Evolutionary conservation across 2,113 vertebrate genomes (phyloP).

Genomic region (Caloenas nicobarica): DNA sequence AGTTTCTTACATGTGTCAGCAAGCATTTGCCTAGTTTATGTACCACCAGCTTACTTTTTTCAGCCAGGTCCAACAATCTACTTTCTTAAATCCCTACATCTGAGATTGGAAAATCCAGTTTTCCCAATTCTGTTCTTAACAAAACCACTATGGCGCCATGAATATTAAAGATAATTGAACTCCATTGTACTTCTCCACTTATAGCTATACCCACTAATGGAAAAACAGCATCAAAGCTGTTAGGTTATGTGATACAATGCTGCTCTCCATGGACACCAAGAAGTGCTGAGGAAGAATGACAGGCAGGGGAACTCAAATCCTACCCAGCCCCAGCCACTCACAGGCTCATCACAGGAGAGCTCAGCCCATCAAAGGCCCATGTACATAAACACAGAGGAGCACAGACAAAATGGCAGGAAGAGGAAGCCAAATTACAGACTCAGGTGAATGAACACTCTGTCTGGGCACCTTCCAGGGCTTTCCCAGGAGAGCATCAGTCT

Average conservation of each 20-base stretch:
- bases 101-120: neutral
- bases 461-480: neutral
- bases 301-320: neutral
- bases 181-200: neutral
- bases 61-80: neutral
- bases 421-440: neutral
- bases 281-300: neutral
- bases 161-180: neutral
- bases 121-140: neutral
- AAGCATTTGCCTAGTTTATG: neutral
- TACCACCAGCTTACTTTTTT: neutral
- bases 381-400: neutral
- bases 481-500: fast-evolving
- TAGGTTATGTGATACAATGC: neutral
- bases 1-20: neutral
- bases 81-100: neutral
- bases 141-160: neutral
- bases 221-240: neutral
- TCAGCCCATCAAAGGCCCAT: neutral
- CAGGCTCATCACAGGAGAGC: neutral
- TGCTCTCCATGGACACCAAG: neutral
- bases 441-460: neutral
- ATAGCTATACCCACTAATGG: neutral
- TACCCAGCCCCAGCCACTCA: neutral
- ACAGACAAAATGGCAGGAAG: neutral